Percentiles rank a stretch among this genome's conserved stretches.
phyloP scores from a whole-genome alignment of 2,888 invertebrate species.

The Drosophila paranaensis region DNA sequence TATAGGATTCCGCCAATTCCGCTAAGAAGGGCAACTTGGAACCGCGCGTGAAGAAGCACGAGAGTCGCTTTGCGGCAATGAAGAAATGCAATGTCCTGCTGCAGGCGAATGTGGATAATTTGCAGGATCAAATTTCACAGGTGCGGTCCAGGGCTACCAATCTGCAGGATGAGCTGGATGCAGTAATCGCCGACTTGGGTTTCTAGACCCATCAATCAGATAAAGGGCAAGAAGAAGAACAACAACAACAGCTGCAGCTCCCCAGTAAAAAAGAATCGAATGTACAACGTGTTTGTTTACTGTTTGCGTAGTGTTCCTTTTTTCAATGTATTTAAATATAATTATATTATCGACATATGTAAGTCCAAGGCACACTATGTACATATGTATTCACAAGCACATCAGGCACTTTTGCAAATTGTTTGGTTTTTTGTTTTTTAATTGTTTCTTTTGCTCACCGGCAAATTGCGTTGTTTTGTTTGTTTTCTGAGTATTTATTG shows the following conservation, averaged over 20 bases:
- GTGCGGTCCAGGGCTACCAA: conserved; percentile 92
- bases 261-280: conserved; percentile 34
- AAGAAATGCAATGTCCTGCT: conserved; percentile 95
- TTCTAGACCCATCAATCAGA: conserved; percentile 83
- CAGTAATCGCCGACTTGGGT: conserved; percentile 93
- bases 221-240: conserved; percentile 3
- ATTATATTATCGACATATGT: conserved; percentile 52
- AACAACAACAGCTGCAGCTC: conserved; percentile 32
- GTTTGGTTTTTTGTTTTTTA: conserved; percentile 2
- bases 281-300: conserved; percentile 67
- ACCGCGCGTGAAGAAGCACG: conserved; percentile 90
- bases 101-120: conserved; percentile 94
- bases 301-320: conserved; percentile 72
- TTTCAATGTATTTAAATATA: conserved; percentile 67
- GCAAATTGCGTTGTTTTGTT: conserved; percentile 18
- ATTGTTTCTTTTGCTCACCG: conserved; percentile 23
- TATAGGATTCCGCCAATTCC: conserved; percentile 88
- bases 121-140: conserved; percentile 93
- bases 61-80: conserved; percentile 91
- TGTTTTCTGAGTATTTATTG: conserved; percentile 3
- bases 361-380: conserved; percentile 49
- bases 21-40: conserved; percentile 89
- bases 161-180: conserved; percentile 93
- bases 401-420: conserved; percentile 15
- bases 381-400: conserved; percentile 38